A percentile compares a stretch with the other conserved stretches of the same genome.
Conservation (phyloP, 2,888 invertebrate genomes). For the Trichopoda pennipes region DNA sequence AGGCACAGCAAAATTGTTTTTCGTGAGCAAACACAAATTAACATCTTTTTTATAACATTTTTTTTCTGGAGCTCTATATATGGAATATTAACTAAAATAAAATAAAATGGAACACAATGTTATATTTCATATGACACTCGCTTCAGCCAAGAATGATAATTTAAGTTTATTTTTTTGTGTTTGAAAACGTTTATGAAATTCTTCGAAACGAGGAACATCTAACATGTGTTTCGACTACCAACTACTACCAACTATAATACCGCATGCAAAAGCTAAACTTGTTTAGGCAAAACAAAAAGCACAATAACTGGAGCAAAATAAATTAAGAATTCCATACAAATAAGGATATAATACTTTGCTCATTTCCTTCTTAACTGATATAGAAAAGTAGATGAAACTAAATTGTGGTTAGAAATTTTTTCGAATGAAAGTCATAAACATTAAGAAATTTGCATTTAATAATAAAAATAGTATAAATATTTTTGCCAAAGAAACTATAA, state of each 20-base stretch:
- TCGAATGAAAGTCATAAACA: not conserved
- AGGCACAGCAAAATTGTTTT: too few species aligned
- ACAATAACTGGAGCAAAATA: not conserved
- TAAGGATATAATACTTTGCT: not conserved
- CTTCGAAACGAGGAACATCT: not conserved
- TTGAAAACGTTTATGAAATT: not conserved
- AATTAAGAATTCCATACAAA: not conserved
- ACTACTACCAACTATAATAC: too few species aligned
- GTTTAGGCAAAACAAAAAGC: not conserved
- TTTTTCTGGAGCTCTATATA: too few species aligned
- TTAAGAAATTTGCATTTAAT: not conserved
- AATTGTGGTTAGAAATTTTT: not conserved
- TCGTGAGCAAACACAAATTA: too few species aligned
- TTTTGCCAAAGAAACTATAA: not conserved
- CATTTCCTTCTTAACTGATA: not conserved
- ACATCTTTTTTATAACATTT: too few species aligned
- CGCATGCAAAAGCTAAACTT: not conserved
- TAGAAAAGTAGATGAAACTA: not conserved
- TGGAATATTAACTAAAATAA: too few species aligned
- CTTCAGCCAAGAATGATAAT: constrained; percentile 8
- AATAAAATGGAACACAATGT: too few species aligned
- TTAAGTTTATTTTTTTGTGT: not conserved
- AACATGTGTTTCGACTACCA: not conserved
- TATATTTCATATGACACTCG: not conserved
- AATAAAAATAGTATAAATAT: not conserved